phyloP scores from a whole-genome alignment of 2,797 vertebrate genomes.

The Tapirus indicus region DNA sequence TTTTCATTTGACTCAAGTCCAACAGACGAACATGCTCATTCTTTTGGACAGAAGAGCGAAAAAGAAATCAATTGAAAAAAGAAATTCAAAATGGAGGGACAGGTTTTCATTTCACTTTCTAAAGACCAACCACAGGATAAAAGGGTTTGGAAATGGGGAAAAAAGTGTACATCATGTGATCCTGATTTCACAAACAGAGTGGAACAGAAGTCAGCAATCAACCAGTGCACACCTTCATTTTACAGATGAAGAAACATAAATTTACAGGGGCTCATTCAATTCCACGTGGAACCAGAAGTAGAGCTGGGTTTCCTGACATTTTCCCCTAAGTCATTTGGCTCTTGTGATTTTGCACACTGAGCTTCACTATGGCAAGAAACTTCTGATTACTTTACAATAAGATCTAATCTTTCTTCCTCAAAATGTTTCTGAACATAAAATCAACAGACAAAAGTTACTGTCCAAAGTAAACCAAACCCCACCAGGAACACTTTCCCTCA shows the following conservation, averaged over 20 bases:
- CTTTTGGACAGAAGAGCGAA: conserved; percentile 13
- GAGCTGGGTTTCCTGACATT: not conserved
- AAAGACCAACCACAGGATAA: not conserved
- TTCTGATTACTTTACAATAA: not conserved
- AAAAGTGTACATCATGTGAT: not conserved
- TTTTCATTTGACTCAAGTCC: conserved; percentile 1
- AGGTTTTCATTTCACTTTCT: not conserved
- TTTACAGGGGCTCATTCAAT: not conserved
- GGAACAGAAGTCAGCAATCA: not conserved
- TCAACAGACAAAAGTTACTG: not conserved
- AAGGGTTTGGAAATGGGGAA: not conserved
- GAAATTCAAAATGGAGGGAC: conserved; percentile 18
- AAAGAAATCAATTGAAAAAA: not conserved
- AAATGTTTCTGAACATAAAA: not conserved
- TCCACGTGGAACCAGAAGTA: not conserved
- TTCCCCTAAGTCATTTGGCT: not conserved
- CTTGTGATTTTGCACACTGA: not conserved
- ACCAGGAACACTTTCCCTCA: not conserved
- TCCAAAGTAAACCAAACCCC: not conserved
- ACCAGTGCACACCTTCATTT: not conserved
- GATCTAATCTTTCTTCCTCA: conserved; percentile 18
- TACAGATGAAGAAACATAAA: not conserved
- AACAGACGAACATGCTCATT: not conserved
- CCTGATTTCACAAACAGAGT: not conserved
- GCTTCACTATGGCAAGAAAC: not conserved